These are phyloP conservation scores for Pseudopipra pipra DNA, from an alignment of 2,113 vertebrate species.

Conservation along the genomic window DNA sequence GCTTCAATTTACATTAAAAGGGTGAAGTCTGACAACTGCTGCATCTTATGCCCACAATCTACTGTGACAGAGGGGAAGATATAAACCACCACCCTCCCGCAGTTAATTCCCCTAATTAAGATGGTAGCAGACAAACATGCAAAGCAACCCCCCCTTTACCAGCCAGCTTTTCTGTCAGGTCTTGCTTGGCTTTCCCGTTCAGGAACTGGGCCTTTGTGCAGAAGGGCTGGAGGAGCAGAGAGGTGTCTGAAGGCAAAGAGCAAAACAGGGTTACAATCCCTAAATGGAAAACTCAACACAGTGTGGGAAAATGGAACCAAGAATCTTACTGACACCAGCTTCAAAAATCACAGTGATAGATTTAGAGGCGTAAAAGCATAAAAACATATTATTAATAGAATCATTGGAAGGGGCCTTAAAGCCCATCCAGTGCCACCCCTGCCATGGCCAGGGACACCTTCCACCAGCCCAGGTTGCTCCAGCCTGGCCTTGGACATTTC, in stretches of 20 bases:
- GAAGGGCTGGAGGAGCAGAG: constrained; percentile 89
- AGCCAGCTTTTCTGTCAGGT: constrained; percentile 90
- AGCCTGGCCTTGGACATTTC: background rate
- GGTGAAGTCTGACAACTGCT: background rate
- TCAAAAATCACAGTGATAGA: background rate
- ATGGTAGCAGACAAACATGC: background rate
- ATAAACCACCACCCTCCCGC: background rate
- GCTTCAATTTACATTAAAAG: background rate
- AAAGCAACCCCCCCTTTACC: constrained; percentile 72
- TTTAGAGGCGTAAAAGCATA: background rate
- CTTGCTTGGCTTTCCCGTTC: constrained; percentile 91
- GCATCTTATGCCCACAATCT: background rate
- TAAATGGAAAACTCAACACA: background rate
- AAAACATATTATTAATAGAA: background rate
- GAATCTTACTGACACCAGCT: background rate
- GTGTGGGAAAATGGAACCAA: background rate
- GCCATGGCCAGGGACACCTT: background rate
- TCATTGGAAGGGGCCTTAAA: background rate
- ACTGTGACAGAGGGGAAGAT: background rate
- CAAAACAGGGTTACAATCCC: background rate
- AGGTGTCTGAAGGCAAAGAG: constrained; percentile 80
- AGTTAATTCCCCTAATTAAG: background rate
- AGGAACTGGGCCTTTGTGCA: constrained; percentile 94
- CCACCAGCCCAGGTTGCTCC: background rate
- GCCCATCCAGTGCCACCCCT: background rate